phyloP scores from a whole-genome alignment of 2,797 vertebrate genomes.

The Takifugu rubripes region DNA sequence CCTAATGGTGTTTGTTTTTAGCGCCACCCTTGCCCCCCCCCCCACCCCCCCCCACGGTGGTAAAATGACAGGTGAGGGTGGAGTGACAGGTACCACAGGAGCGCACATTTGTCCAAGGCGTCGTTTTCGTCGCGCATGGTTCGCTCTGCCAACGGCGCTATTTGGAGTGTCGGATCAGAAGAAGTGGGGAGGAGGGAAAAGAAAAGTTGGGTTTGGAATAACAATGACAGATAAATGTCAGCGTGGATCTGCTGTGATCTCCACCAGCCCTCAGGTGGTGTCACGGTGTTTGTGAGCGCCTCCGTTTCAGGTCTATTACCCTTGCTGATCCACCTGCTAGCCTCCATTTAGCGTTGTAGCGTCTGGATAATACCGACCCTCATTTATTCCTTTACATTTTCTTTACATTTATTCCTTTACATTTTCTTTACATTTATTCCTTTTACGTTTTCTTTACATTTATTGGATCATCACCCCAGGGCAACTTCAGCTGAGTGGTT shows the following conservation, averaged over 20 bases:
- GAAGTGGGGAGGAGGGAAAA: slow-evolving; percentile 2
- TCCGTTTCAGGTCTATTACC: slow-evolving; percentile 49
- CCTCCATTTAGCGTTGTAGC: slow-evolving; percentile 54
- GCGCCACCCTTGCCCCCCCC: slow-evolving; percentile 19
- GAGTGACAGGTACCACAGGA: slow-evolving; percentile 11
- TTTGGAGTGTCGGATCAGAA: not conserved
- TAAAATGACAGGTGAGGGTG: slow-evolving; percentile 27
- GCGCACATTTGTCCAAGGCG: slow-evolving; percentile 1
- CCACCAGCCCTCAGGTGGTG: slow-evolving; percentile 28
- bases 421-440: too few relatives aligned
- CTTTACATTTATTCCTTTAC: too few relatives aligned
- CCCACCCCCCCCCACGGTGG: slow-evolving; percentile 15
- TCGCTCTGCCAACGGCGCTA: not conserved
- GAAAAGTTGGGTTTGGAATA: slow-evolving; percentile 5
- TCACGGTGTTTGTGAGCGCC: slow-evolving; percentile 27
- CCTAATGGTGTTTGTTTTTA: slow-evolving; percentile 50
- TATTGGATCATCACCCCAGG: too few relatives aligned
- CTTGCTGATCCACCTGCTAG: slow-evolving; percentile 30
- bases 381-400: too few relatives aligned
- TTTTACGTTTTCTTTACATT: too few relatives aligned
- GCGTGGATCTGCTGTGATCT: slow-evolving; percentile 24
- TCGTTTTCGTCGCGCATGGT: not conserved
- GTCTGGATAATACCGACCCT: too few relatives aligned
- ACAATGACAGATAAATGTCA: slow-evolving; percentile 10
- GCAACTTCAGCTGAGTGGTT: too few relatives aligned